phyloP scores from a whole-genome alignment of 2,888 invertebrate species.

The Drosophila cognata region DNA sequence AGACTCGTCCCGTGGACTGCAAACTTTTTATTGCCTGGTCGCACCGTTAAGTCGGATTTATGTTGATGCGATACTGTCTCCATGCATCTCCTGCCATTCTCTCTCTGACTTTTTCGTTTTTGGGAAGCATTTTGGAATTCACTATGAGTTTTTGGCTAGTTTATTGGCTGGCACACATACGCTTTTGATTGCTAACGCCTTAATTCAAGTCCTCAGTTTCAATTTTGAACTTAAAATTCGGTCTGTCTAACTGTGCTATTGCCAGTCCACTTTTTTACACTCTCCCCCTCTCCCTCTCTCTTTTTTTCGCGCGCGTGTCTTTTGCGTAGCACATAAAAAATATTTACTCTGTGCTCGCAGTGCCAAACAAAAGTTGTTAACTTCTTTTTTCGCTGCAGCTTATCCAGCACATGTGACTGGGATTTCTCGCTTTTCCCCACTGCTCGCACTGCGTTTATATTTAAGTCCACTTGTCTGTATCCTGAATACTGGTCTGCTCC shows the following conservation, averaged over 20 bases:
- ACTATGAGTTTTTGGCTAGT: slow-evolving; percentile 30
- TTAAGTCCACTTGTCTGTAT: slow-evolving; percentile 5
- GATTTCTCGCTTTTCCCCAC: slow-evolving; percentile 13
- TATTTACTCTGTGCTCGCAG: slow-evolving; percentile 46
- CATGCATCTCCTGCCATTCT: neutral
- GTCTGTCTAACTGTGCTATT: neutral
- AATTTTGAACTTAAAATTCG: slow-evolving; percentile 55
- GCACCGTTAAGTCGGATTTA: slow-evolving; percentile 77
- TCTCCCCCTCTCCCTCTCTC: neutral
- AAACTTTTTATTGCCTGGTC: slow-evolving; percentile 59
- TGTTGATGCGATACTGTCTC: slow-evolving; percentile 62
- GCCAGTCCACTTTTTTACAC: neutral
- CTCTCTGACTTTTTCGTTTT: neutral
- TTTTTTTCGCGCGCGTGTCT: neutral
- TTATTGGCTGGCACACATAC: slow-evolving; percentile 48
- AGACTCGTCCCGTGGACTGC: slow-evolving; percentile 39
- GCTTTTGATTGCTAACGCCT: slow-evolving; percentile 31
- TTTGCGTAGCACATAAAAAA: slow-evolving; percentile 34
- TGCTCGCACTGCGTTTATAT: slow-evolving; percentile 1
- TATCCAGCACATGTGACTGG: slow-evolving; percentile 39
- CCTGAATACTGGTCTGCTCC: neutral
- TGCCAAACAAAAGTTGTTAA: slow-evolving; percentile 60
- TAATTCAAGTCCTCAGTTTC: slow-evolving; percentile 69
- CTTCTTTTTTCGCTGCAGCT: slow-evolving; percentile 42
- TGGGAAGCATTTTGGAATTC: slow-evolving; percentile 1